Evolutionary conservation across 2,797 vertebrate species (phyloP).

Genomic region (Arctocebus calabarensis): DNA sequence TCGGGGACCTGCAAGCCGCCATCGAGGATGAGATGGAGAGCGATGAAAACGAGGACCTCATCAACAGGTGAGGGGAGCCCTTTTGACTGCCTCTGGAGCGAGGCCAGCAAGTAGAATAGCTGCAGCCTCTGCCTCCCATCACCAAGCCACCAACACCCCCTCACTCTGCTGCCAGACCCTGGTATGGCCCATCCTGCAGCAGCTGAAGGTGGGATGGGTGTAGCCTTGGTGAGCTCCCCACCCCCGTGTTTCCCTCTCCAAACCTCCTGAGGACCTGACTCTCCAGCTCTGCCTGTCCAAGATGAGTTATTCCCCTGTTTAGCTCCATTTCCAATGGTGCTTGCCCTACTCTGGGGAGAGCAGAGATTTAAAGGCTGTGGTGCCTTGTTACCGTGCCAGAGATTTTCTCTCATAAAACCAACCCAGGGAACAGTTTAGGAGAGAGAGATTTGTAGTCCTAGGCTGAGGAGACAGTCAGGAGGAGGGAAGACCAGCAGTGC

Average conservation of each 20-base stretch:
- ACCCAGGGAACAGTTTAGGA: conserved; percentile 74
- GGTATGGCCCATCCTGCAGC: background rate
- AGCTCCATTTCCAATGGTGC: conserved; percentile 70
- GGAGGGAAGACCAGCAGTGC: background rate
- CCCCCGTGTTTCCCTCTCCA: fast-evolving
- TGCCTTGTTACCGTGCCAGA: conserved; percentile 77
- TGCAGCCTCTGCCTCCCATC: background rate
- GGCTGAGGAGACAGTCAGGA: conserved; percentile 38
- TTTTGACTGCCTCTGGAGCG: background rate
- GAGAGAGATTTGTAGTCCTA: conserved; percentile 73
- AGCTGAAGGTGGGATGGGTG: background rate
- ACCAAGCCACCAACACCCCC: background rate
- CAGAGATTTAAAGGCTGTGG: conserved; percentile 80
- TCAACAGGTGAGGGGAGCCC: conserved; percentile 94
- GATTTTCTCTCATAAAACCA: conserved; percentile 81
- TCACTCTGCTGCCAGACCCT: background rate
- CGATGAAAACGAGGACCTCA: conserved; percentile 97
- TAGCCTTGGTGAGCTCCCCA: background rate
- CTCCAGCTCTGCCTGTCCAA: background rate
- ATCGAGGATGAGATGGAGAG: conserved; percentile 99
- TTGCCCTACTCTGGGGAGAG: conserved; percentile 73
- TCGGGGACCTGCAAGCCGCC: conserved; percentile 98
- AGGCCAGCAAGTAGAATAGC: conserved; percentile 63
- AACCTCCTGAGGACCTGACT: background rate
- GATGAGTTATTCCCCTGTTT: conserved; percentile 77